Base-by-base conservation (phyloP, 2,888 invertebrate genomes). In the Rhodophaea formosa region DNA sequence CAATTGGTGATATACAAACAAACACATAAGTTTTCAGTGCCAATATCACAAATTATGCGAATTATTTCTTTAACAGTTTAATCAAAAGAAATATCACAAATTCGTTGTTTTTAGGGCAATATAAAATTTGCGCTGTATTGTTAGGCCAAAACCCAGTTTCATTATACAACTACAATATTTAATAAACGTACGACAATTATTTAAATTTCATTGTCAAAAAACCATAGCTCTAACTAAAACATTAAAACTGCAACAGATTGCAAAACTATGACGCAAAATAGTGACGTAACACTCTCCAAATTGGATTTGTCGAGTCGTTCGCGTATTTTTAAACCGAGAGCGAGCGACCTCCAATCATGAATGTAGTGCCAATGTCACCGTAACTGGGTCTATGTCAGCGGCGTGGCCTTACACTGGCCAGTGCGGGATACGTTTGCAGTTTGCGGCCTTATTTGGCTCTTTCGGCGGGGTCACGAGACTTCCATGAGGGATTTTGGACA, bases 321-420 rank as follows among this genome's bases (percentile, higher is more conserved):
- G 69, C 78, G 82, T 89, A 88, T 89, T 86, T 90, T 89, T 88
- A 88, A 82, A 86, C 80, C 35, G 16, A 16, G 76, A 80, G 77
- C 84, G 77, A 77, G 75, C n/a, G 89, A 88, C 89, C 90, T 90
- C 79, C 80, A 84, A 77, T 77, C 76, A 79, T 86, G 88, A 91
- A 91, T 91, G 90, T 89, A 91, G 90, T 91, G 89, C 90, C 90
- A 91, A 91, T 91, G 90, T 88, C 90, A 77, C 75, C 66, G 78
- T 82, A 91, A 77, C 86, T 90, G 83, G 90, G 90, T 91, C 90
- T 91, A 84, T 91, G 90, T 89, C 90, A 88, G 69, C 63, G 59
- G 74, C 77, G 75, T 66, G 89, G 83, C 89, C 89, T 89, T 70
- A 80, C 69, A 65, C 69, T 61, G 47, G 61, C 71, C 63, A 67